Percentiles rank a stretch among this genome's conserved stretches.
phyloP scores from a whole-genome alignment of 2,888 invertebrate species.

The Xestoiulus laeticollis region DNA sequence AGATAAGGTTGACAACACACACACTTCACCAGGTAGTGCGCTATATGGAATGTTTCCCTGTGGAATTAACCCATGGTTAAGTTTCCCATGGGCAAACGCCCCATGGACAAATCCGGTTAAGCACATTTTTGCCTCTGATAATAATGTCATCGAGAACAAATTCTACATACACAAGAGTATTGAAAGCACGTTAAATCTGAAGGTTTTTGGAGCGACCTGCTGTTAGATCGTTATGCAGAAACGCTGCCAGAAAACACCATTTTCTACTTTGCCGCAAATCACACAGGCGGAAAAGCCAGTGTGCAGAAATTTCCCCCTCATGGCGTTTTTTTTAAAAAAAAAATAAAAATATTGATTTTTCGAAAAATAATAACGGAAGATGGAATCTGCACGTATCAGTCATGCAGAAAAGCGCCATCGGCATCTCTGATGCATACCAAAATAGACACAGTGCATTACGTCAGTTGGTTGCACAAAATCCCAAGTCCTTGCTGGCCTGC shows the following conservation, averaged over 20 bases:
- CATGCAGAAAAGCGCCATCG: neutral
- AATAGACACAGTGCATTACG: neutral
- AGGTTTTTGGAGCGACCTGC: neutral
- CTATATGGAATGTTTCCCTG: too few species aligned
- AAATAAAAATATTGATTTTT: conserved; percentile 25
- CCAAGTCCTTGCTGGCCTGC: neutral
- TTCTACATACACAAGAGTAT: neutral
- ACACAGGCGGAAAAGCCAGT: neutral
- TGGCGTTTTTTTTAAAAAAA: conserved; percentile 16
- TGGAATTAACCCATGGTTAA: too few species aligned
- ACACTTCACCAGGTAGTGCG: too few species aligned
- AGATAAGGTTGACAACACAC: too few species aligned
- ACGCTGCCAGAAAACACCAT: neutral
- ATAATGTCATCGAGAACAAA: neutral
- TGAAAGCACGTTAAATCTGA: neutral
- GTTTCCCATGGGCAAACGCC: neutral
- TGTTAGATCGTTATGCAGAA: neutral
- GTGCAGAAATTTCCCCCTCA: neutral
- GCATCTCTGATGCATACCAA: neutral
- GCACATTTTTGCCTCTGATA: neutral
- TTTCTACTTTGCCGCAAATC: neutral
- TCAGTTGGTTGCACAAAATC: neutral
- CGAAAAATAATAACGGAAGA: conserved; percentile 21
- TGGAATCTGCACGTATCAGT: neutral
- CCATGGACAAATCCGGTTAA: neutral